Evolutionary conservation across 2,888 invertebrate species (phyloP).

Genomic region (Lypha dubia): DNA sequence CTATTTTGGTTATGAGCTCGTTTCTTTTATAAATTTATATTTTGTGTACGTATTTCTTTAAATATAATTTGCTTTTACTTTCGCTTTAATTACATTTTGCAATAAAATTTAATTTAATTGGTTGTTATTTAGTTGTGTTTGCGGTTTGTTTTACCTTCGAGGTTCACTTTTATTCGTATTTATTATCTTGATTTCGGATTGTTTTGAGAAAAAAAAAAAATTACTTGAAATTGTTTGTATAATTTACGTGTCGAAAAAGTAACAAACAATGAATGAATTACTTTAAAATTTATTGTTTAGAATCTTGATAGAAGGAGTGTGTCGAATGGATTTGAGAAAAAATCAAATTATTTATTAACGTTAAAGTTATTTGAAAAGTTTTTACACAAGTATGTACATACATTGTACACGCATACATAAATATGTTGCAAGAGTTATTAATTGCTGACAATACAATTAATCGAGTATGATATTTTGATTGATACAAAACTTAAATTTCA

Average conservation of each 20-base stretch:
- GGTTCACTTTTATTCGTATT: slow-evolving; percentile 41
- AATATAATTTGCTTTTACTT: slow-evolving; percentile 55
- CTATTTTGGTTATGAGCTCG: slow-evolving; percentile 14
- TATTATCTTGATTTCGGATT: slow-evolving; percentile 35
- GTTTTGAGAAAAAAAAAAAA: slow-evolving; percentile 22
- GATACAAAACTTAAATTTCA: too few relatives aligned
- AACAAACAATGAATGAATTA: slow-evolving; percentile 46
- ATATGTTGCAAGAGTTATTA: slow-evolving; percentile 8
- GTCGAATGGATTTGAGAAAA: slow-evolving; percentile 36
- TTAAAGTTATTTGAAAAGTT: slow-evolving; percentile 10
- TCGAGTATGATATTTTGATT: slow-evolving; percentile 11
- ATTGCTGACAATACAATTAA: slow-evolving; percentile 3
- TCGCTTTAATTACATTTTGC: slow-evolving; percentile 61
- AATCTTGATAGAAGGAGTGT: slow-evolving; percentile 40
- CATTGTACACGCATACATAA: too few relatives aligned
- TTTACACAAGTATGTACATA: too few relatives aligned
- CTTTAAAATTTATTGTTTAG: slow-evolving; percentile 18
- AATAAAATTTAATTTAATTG: slow-evolving; percentile 59
- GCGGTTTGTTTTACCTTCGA: slow-evolving; percentile 54
- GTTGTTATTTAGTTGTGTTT: slow-evolving; percentile 53
- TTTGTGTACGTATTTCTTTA: not conserved
- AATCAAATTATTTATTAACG: slow-evolving; percentile 29
- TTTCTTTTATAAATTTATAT: slow-evolving; percentile 16
- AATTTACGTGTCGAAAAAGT: slow-evolving; percentile 30
- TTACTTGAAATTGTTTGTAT: slow-evolving; percentile 9